Conservation (phyloP, 1,140 invertebrate genomes). For the Drosophila serrata region DNA sequence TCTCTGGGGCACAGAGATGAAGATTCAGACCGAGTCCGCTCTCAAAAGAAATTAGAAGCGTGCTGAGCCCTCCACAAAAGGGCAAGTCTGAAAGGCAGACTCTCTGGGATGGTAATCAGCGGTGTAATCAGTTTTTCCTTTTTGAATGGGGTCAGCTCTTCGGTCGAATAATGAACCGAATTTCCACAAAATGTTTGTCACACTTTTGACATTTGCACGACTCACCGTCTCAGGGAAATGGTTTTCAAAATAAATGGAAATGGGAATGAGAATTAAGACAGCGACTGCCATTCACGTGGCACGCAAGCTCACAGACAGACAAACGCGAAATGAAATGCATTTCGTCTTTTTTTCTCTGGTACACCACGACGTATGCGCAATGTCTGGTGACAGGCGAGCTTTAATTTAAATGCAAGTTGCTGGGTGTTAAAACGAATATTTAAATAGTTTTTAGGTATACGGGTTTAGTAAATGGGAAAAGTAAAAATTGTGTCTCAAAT, state of each 20-base stretch:
- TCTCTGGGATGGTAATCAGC: slow-evolving; percentile 28
- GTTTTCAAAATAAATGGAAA: slow-evolving; percentile 33
- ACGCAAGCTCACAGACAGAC: slow-evolving; percentile 52
- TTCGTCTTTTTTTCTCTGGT: slow-evolving; percentile 44
- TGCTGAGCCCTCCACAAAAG: slow-evolving; percentile 37
- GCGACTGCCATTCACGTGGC: slow-evolving; percentile 50
- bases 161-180: slow-evolving; percentile 44
- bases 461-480: not conserved
- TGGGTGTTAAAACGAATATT: slow-evolving; percentile 6
- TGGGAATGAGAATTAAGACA: slow-evolving; percentile 46
- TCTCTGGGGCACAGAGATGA: slow-evolving; percentile 8
- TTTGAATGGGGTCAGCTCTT: slow-evolving; percentile 41
- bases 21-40: slow-evolving; percentile 20
- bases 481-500: no score
- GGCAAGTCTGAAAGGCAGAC: slow-evolving; percentile 11
- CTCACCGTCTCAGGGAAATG: slow-evolving; percentile 19
- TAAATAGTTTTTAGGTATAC: not conserved
- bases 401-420: slow-evolving; percentile 2
- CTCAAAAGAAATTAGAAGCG: slow-evolving; percentile 46
- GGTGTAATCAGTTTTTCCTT: slow-evolving; percentile 40
- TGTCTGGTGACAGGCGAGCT: slow-evolving; percentile 16
- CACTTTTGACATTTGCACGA: slow-evolving; percentile 76
- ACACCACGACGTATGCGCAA: slow-evolving; percentile 61
- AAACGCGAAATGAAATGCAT: slow-evolving; percentile 51
- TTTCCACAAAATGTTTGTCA: slow-evolving; percentile 60